These are phyloP conservation scores for Oryzaephilus surinamensis DNA, from an alignment of 1,140 invertebrate species.

Conservation along the genomic window DNA sequence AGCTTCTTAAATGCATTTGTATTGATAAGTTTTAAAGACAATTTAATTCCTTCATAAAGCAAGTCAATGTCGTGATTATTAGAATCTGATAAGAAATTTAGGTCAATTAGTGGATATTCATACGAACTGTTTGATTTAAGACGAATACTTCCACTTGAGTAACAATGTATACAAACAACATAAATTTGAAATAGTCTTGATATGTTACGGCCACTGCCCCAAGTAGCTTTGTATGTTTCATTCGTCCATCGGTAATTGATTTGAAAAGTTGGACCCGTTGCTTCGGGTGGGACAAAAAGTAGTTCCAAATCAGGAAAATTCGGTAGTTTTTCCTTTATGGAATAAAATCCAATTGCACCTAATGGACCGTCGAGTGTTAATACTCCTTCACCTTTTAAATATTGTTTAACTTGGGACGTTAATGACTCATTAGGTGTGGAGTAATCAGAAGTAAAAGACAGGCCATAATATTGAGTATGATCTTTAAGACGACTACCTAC, in stretches of 20 bases:
- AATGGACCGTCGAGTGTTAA: slow-evolving; percentile 66
- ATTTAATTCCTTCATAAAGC: slow-evolving; percentile 20
- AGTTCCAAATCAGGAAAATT: slow-evolving; percentile 18
- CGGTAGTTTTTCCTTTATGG: slow-evolving; percentile 1
- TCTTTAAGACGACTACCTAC: slow-evolving; percentile 67
- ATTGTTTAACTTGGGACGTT: not conserved
- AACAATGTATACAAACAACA: slow-evolving; percentile 48
- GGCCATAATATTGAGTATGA: slow-evolving; percentile 63
- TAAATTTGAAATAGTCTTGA: no score
- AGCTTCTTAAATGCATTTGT: slow-evolving; percentile 48
- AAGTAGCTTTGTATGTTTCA: slow-evolving; percentile 10
- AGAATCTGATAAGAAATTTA: slow-evolving; percentile 59
- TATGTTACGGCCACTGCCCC: slow-evolving; percentile 8
- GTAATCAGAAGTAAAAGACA: slow-evolving; percentile 48
- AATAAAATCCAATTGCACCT: slow-evolving; percentile 14
- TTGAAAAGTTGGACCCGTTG: slow-evolving; percentile 9
- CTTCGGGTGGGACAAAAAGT: slow-evolving; percentile 12
- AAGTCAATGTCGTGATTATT: slow-evolving; percentile 52
- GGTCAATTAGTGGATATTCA: slow-evolving; percentile 65
- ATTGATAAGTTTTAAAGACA: slow-evolving; percentile 44
- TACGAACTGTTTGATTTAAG: slow-evolving; percentile 58
- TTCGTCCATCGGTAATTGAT: slow-evolving; percentile 15
- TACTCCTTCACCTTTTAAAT: slow-evolving; percentile 48
- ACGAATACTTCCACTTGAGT: slow-evolving; percentile 59
- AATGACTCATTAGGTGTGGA: slow-evolving; percentile 1